Percentiles rank a stretch among this genome's conserved stretches.
phyloP scores from a whole-genome alignment of 1,140 invertebrate genomes.

The Hypsibius dujardini region DNA sequence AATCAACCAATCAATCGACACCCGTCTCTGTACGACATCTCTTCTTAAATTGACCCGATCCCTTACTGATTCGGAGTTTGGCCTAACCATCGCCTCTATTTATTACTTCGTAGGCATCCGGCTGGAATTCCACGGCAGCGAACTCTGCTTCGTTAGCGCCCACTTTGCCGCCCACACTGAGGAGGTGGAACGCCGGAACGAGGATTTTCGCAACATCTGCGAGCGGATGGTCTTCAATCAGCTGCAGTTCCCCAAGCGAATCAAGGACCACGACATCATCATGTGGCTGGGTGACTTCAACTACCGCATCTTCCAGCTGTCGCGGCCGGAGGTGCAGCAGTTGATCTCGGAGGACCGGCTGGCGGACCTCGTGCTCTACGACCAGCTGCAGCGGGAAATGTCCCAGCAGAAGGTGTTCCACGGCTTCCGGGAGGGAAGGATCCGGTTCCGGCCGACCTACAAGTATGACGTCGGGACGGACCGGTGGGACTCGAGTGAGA shows the following conservation, averaged over 20 bases:
- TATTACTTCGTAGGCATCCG: slow-evolving; percentile 85
- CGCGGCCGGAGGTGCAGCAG: slow-evolving; percentile 26
- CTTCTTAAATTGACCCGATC: too few relatives aligned
- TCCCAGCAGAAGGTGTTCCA: slow-evolving; percentile 50
- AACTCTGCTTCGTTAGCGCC: slow-evolving; percentile 87
- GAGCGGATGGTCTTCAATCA: slow-evolving; percentile 48
- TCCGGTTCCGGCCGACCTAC: slow-evolving; percentile 84
- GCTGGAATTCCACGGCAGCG: slow-evolving; percentile 74
- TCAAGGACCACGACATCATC: slow-evolving; percentile 79
- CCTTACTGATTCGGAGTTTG: too few relatives aligned
- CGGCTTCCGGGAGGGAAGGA: slow-evolving; percentile 68
- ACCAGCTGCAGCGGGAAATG: slow-evolving; percentile 65
- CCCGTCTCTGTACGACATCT: too few relatives aligned
- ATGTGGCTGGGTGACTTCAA: slow-evolving; percentile 97
- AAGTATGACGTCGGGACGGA: slow-evolving; percentile 92
- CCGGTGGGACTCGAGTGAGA: slow-evolving; percentile 93
- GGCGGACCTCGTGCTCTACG: slow-evolving; percentile 39
- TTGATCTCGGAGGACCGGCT: slow-evolving; percentile 45
- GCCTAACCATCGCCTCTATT: too few relatives aligned
- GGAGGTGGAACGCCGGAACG: slow-evolving; percentile 13
- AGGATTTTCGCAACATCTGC: slow-evolving; percentile 63
- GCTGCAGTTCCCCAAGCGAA: slow-evolving; percentile 49
- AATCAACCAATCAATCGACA: too few relatives aligned
- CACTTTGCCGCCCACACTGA: slow-evolving; percentile 79
- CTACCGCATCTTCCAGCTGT: slow-evolving; percentile 73